Evolutionary conservation across 1,140 invertebrate genomes (phyloP).

Genomic region (Lamellibrachia luymesi): DNA sequence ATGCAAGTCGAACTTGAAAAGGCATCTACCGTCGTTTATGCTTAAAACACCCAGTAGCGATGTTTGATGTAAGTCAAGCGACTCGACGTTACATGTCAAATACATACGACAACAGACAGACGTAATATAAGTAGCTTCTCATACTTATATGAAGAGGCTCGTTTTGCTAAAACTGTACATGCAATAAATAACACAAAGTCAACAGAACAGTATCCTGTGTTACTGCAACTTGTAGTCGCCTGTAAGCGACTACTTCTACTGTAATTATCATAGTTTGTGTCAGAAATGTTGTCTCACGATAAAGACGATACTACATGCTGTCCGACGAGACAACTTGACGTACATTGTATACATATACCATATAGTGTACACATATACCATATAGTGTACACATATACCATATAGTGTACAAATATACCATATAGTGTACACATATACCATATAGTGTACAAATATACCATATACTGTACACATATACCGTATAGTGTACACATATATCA

Average conservation of each 20-base stretch:
- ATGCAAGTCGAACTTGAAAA: background rate
- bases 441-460: background rate
- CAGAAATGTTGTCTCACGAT: background rate
- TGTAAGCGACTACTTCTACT: background rate
- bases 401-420: background rate
- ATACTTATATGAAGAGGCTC: background rate
- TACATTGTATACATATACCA: background rate
- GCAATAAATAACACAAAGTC: constrained; percentile 5
- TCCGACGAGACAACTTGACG: background rate
- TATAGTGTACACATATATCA: background rate
- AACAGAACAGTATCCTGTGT: background rate
- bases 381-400: background rate
- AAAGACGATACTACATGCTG: background rate
- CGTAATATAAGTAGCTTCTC: background rate
- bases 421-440: background rate
- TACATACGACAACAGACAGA: background rate
- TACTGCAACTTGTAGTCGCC: background rate
- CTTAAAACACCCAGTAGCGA: background rate
- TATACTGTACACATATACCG: background rate
- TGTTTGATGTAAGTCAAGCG: background rate
- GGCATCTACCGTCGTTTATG: background rate
- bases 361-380: background rate
- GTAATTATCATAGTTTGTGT: background rate
- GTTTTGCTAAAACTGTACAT: background rate
- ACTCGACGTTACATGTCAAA: background rate